phyloP scores from a whole-genome alignment of 2,113 vertebrate genomes.

The Dolichallabes microphthalmus region DNA sequence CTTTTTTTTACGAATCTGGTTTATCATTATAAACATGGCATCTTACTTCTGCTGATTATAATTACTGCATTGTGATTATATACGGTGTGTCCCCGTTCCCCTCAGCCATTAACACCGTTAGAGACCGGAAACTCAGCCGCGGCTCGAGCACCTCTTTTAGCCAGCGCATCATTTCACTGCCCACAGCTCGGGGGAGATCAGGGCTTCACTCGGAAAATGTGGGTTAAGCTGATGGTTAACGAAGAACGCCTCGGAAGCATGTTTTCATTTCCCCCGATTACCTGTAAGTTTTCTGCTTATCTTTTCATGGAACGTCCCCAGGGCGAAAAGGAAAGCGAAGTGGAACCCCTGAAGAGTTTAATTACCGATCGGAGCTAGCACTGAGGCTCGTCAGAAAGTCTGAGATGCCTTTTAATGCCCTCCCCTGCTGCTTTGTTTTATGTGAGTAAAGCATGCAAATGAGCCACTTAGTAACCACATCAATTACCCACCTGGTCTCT shows the following conservation, averaged over 20 bases:
- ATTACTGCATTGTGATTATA: background rate
- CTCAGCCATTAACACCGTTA: constrained; percentile 29
- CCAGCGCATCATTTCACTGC: constrained; percentile 23
- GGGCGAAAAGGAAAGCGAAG: constrained; percentile 62
- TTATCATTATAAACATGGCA: constrained; percentile 10
- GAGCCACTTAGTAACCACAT: constrained; percentile 88
- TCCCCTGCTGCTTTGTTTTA: constrained; percentile 75
- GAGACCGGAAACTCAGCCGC: background rate
- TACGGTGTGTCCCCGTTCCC: constrained; percentile 3
- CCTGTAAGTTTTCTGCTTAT: constrained; percentile 88
- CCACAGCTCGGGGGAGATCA: constrained; percentile 21
- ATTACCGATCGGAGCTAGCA: constrained; percentile 82
- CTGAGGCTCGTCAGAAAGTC: constrained; percentile 74
- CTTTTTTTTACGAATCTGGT: background rate
- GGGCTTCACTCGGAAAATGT: constrained; percentile 40
- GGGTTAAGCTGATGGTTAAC: constrained; percentile 58
- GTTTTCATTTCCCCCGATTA: constrained; percentile 82
- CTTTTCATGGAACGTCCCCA: constrained; percentile 82
- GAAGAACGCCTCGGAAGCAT: constrained; percentile 42
- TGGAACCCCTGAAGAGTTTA: constrained; percentile 90
- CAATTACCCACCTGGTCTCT: constrained; percentile 89
- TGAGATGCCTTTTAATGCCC: constrained; percentile 78
- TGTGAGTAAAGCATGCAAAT: constrained; percentile 90
- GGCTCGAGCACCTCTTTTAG: constrained; percentile 19
- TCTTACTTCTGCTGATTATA: background rate